Base-by-base conservation (phyloP, 2,113 vertebrate genomes). In the Gobiocypris rarus region DNA sequence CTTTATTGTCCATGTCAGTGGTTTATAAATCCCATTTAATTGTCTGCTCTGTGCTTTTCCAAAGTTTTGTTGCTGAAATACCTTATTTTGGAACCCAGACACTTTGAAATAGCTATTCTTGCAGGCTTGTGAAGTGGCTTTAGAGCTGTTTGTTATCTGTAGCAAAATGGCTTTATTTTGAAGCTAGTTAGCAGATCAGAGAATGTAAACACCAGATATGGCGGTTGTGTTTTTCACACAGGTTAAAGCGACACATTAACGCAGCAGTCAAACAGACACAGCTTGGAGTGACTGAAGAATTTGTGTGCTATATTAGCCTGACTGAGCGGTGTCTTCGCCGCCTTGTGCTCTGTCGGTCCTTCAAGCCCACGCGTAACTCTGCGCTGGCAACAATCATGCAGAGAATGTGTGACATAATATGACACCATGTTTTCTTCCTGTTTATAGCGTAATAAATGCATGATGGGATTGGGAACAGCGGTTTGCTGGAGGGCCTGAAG, bases 361-460 rank as follows among this genome's bases (percentile, higher is more conserved):
- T 65, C 59, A 80, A 80, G 77, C 58, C 59, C 77, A 80, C 77
- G 43, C 59, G 14, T 45, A 48, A 48, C 41, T 0, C 75, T 24
- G 56, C 1, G 34, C 34, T 61, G 56, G 75, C 54, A 78, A 26
- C 75, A 45, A 7, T 80, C 77, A 79, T 28, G 38, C 77, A 28
- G 38, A 79, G 59, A 61, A 78, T 78, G 56, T 26, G 75, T 61
- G 75, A 80, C 41, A 79, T 45, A 63, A 58, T 59, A 24, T 41
- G 50, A 79, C 38, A 63, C 76, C 76, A 79, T 79, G 76, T 79
- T 79, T 79, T 54, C 75, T 58, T 58, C 71, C 31, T 78, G 59
- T 80, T 80, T 80, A 65, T 28, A 31, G 59, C 31, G 41, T 63
- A 65, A 80, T 48, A 65, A 80, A 80, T 80, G 43, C 59, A 80